A percentile compares a stretch with the other conserved stretches of the same genome.
phyloP scores from a whole-genome alignment of 2,113 vertebrate species.

The Tricholaema leucomelas region DNA sequence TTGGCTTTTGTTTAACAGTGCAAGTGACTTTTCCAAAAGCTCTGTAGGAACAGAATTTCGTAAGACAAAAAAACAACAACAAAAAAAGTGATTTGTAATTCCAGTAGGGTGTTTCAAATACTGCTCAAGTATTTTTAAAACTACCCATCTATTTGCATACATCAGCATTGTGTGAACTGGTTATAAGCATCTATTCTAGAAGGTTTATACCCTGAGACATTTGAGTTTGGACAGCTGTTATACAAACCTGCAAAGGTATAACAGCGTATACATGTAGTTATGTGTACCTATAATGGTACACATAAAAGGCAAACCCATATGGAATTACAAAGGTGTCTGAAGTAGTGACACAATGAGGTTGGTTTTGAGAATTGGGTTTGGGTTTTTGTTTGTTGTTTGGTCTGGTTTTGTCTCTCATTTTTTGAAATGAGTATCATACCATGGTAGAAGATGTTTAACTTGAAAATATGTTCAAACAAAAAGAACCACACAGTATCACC shows the following conservation, averaged over 20 bases:
- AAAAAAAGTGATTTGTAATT: not conserved
- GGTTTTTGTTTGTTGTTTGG: too few relatives aligned
- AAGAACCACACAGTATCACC: too few relatives aligned
- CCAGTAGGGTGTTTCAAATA: not conserved
- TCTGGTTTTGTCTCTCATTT: not conserved
- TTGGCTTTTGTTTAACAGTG: conserved; percentile 85
- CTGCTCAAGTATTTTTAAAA: not conserved
- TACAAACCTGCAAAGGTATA: not conserved
- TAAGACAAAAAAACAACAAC: fast-evolving
- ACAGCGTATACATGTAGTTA: not conserved
- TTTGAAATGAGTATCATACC: not conserved
- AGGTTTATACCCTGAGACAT: not conserved
- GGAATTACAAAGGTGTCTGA: not conserved
- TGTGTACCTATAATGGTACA: not conserved
- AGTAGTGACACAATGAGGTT: not conserved
- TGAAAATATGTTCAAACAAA: not conserved
- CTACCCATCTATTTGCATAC: not conserved
- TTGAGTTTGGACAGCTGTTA: not conserved
- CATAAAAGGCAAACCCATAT: not conserved
- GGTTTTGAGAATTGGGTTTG: not conserved
- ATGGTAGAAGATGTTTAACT: not conserved
- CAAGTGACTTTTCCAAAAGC: conserved; percentile 86
- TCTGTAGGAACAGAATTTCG: conserved; percentile 68
- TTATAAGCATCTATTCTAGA: not conserved
- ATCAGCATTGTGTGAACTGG: not conserved